Base-by-base conservation (phyloP, 2,888 invertebrate species). In the Sclerodermus sp. region DNA sequence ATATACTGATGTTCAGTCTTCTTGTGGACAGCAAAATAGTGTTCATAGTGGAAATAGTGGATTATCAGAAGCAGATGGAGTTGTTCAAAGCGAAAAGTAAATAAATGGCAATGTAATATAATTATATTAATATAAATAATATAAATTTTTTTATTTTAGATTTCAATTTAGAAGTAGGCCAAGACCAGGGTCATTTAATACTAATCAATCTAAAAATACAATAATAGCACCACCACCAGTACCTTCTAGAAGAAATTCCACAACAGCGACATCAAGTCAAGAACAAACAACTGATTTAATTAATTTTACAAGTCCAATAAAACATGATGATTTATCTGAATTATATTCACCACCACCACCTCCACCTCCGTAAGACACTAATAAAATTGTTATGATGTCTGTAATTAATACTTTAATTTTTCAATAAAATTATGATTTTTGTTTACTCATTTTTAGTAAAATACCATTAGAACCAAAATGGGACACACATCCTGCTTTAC, bases 181-280 rank as follows among this genome's bases (percentile, higher is more conserved):
- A 12, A 79, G 85, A 62, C 85, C 85, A 13, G 85, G 84, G 12
- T 80, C 81, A 5, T 81, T 81, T 53, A 76, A 78, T 57, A 76
- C 79, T 40, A 79, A 77, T 66, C 77, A 79, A 49, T 63, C 74
- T 18, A 80, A 74, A 67, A 74, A 79, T 50, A 64, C 78, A 47
- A 69, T 66, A 49, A 78, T 83, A 51, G 85, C 79, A 54, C 82
- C 79, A 29, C 83, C 82, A 36, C 80, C 78, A 17, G 64, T 78
- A 55, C 77, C 77, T 16, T 70, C 66, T 55, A 68, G 77, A 55
- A 71, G 74, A 64, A 77, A 77, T 66, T 77, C 77, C 32, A 74
- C 73, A 10, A 67, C 74, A 18, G 64, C 68, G 16, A 54, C 68
- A 1, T 61, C 68, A 10, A 66, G 58, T 46, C 66, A 62, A 30